phyloP scores from a whole-genome alignment of 2,113 vertebrate genomes.

The Ptyas mucosa region DNA sequence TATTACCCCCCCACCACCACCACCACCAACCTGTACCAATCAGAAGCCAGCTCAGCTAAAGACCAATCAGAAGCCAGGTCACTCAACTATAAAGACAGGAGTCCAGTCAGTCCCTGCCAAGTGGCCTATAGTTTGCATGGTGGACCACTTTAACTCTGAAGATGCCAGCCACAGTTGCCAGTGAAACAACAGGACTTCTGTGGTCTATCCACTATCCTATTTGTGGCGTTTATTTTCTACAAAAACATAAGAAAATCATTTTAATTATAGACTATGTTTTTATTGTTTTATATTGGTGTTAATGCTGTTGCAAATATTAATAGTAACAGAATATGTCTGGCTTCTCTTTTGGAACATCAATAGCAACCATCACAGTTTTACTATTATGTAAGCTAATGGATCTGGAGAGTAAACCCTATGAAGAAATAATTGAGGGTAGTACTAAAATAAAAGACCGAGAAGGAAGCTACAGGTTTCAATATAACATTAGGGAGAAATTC shows the following conservation, averaged over 20 bases:
- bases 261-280: neutral
- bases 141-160: neutral
- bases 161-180: neutral
- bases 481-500: neutral
- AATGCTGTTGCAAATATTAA: neutral
- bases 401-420: neutral
- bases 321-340: neutral
- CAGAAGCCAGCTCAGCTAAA: no score
- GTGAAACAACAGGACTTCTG: neutral
- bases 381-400: neutral
- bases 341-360: neutral
- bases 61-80: no score
- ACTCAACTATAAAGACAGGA: no score
- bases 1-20: no score
- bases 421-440: neutral
- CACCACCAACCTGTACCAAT: no score
- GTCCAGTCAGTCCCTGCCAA: no score
- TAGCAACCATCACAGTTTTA: neutral
- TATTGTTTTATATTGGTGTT: neutral
- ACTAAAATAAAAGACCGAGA: neutral
- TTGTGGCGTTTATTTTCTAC: neutral
- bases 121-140: no score
- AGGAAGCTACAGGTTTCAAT: neutral
- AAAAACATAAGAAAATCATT: neutral
- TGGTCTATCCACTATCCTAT: neutral